A percentile compares a stretch with the other conserved stretches of the same genome.
These are phyloP conservation scores for Rhinella marina DNA, from an alignment of 2,797 vertebrate species.

Conservation along the genomic window DNA sequence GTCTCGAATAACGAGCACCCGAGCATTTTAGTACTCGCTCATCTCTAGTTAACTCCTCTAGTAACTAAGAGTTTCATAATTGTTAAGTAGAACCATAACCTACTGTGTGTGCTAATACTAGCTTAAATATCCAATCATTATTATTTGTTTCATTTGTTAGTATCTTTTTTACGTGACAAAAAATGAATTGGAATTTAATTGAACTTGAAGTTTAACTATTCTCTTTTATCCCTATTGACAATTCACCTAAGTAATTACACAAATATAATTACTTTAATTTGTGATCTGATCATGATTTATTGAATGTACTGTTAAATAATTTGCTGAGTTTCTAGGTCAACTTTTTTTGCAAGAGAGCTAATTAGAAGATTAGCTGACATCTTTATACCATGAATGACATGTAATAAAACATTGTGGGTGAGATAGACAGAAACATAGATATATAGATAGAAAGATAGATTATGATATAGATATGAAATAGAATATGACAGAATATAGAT, in stretches of 20 bases:
- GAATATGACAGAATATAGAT: too few species aligned
- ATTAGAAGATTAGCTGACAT: constrained; percentile 21
- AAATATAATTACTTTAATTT: constrained; percentile 46
- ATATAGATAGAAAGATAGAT: not conserved
- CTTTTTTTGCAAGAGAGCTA: constrained; percentile 22
- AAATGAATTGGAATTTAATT: not conserved
- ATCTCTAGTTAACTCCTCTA: too few species aligned
- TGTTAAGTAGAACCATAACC: too few species aligned
- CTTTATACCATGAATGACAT: not conserved
- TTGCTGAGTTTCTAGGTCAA: constrained; percentile 25
- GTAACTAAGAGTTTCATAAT: too few species aligned
- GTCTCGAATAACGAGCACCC: too few species aligned
- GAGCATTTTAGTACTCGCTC: too few species aligned
- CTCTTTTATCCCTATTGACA: not conserved
- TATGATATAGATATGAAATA: too few species aligned
- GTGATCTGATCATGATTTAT: constrained; percentile 37
- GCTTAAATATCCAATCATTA: not conserved
- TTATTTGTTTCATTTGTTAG: not conserved
- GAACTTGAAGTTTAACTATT: not conserved
- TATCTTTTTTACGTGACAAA: not conserved
- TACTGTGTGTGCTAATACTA: not conserved
- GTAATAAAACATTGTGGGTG: not conserved
- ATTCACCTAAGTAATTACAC: constrained; percentile 39
- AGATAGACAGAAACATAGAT: not conserved
- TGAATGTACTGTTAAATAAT: constrained; percentile 12